Evolutionary conservation across 2,113 vertebrate genomes (phyloP).

Genomic region (Macrotis lagotis): DNA sequence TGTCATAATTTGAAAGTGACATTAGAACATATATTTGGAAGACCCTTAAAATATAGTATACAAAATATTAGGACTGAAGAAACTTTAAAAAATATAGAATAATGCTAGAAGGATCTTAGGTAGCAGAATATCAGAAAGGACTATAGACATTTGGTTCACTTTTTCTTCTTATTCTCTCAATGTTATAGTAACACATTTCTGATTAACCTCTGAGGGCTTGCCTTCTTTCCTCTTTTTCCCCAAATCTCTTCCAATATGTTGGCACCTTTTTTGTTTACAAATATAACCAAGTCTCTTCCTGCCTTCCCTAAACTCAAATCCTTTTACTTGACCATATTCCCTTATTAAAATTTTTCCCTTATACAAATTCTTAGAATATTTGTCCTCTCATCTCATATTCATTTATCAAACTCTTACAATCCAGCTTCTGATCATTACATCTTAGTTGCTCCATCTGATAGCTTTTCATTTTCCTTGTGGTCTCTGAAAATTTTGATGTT

Average conservation of each 20-base stretch:
- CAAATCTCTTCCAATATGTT: not conserved
- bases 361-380: not conserved
- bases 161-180: not conserved
- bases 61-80: not conserved
- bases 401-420: not conserved
- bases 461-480: not conserved
- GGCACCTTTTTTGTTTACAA: not conserved
- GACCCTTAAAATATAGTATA: not conserved
- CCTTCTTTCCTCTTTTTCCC: not conserved
- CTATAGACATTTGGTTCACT: not conserved
- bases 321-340: not conserved
- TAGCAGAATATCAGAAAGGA: no score
- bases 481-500: not conserved
- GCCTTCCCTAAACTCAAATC: not conserved
- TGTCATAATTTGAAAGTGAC: not conserved
- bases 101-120: not conserved
- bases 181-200: not conserved
- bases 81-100: not conserved
- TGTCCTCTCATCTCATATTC: not conserved
- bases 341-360: not conserved
- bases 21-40: not conserved
- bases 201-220: not conserved
- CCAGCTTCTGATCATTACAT: not conserved
- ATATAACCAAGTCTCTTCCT: not conserved
- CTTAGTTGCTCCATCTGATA: not conserved